Conservation (phyloP, 2,113 vertebrate genomes). For the rabbit (Oryctolagus cuniculus) region DNA sequence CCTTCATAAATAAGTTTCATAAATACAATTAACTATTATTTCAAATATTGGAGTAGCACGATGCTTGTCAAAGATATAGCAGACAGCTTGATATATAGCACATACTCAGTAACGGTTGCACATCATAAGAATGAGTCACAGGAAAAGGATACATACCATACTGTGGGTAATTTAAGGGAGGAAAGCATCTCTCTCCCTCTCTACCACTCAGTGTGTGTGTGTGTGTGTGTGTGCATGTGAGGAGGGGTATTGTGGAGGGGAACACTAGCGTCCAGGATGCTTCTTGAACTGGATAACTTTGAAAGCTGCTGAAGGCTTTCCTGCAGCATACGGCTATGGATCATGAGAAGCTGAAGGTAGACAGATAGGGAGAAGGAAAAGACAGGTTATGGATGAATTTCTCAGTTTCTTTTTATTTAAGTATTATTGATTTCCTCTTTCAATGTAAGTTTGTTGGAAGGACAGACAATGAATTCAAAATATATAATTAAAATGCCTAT, state of each 20-base stretch:
- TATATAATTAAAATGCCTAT: background rate
- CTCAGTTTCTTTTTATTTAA: background rate
- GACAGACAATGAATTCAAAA: background rate
- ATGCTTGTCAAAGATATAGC: slow-evolving; percentile 9
- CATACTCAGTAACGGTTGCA: background rate
- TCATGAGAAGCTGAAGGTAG: background rate
- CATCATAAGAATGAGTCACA: background rate
- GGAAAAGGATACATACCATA: background rate
- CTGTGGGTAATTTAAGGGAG: background rate
- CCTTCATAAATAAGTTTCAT: background rate
- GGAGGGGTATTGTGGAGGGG: background rate
- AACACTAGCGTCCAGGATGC: background rate
- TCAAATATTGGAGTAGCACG: background rate
- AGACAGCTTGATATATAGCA: background rate
- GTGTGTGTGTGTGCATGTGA: background rate
- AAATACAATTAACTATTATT: background rate
- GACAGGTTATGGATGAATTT: background rate
- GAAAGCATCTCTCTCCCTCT: background rate
- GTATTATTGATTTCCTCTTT: background rate
- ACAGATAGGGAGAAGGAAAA: background rate
- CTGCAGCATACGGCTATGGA: background rate
- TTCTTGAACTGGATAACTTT: background rate
- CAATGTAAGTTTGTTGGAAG: background rate
- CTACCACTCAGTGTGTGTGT: background rate
- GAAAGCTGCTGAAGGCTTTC: background rate